Conservation (phyloP, 2,797 vertebrate species). For the Meriones psammophilus region DNA sequence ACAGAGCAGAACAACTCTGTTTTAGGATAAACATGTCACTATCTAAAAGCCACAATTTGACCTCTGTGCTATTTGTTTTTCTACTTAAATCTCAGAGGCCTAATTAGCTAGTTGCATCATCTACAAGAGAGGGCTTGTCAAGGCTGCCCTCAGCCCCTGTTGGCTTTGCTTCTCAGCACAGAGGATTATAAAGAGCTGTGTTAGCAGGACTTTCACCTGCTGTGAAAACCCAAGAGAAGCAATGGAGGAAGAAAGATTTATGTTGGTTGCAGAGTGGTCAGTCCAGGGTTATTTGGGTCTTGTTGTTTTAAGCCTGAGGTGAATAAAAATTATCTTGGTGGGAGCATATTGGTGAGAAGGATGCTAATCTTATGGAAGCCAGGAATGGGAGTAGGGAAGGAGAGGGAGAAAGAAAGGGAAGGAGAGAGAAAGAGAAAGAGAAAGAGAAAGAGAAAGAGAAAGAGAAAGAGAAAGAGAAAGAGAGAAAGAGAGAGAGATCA, state of each 20-base stretch:
- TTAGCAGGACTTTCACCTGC: not conserved
- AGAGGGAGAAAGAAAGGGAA: too few relatives aligned
- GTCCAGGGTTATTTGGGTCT: not conserved
- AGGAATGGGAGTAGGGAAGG: too few relatives aligned
- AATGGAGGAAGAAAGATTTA: not conserved
- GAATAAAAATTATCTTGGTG: not conserved
- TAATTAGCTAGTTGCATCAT: not conserved
- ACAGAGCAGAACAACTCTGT: not conserved
- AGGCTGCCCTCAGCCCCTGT: not conserved
- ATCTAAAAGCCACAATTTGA: not conserved
- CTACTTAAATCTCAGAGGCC: not conserved
- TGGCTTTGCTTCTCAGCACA: not conserved
- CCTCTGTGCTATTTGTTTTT: not conserved
- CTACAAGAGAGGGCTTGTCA: not conserved
- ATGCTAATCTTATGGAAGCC: not conserved
- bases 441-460: too few relatives aligned
- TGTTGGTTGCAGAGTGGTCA: not conserved
- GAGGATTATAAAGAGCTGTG: not conserved
- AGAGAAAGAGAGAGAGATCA: too few relatives aligned
- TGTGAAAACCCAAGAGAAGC: not conserved
- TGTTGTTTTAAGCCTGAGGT: not conserved
- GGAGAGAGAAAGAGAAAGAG: too few relatives aligned
- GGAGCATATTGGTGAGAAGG: not conserved
- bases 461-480: too few relatives aligned
- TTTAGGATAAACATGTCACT: not conserved